Evolutionary conservation across 2,113 vertebrate genomes (phyloP).

Genomic region (Perccottus glenii): DNA sequence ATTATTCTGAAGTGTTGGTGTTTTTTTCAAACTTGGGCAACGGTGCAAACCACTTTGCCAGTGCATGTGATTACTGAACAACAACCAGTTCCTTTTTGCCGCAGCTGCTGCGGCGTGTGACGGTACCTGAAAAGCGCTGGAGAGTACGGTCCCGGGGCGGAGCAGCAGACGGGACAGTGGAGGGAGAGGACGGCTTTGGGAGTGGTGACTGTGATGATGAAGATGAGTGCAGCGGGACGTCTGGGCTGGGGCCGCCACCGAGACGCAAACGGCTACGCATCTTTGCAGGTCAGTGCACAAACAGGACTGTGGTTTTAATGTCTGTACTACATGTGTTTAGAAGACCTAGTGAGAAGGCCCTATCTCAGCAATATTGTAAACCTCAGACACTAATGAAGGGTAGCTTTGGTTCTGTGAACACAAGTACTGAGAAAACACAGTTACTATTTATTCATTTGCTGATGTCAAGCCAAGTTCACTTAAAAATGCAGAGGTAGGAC

Average conservation of each 20-base stretch:
- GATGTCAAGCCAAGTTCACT: no score
- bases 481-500: constrained; percentile 2
- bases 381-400: no score
- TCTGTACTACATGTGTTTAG: no score
- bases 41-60: no score
- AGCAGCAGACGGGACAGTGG: constrained; percentile 45
- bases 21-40: no score
- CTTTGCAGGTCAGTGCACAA: constrained; percentile 73
- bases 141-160: constrained; percentile 64
- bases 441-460: neutral
- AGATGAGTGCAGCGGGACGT: constrained; percentile 79
- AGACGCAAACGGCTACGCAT: constrained; percentile 78
- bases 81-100: constrained; percentile 29
- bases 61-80: no score
- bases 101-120: constrained; percentile 78
- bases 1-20: no score
- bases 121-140: constrained; percentile 76
- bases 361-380: no score
- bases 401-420: neutral
- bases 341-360: no score
- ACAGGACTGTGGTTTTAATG: neutral
- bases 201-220: constrained; percentile 84
- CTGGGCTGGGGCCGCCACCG: constrained; percentile 76
- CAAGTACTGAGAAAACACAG: neutral
- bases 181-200: constrained; percentile 74